Evolutionary conservation across 1,140 invertebrate species (phyloP).

Genomic region (Sinella curviseta): DNA sequence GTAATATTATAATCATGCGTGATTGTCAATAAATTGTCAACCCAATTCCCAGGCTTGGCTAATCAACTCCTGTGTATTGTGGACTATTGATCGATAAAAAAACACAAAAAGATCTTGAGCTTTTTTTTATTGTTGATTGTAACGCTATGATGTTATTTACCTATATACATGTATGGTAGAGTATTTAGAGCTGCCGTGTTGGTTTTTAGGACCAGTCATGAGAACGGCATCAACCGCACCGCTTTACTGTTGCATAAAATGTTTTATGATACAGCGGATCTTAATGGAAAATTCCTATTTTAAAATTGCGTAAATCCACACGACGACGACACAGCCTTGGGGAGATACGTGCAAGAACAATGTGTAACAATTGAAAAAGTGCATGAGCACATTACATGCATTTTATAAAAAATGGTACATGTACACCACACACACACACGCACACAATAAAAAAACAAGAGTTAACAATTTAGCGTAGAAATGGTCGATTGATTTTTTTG

Average conservation of each 20-base stretch:
- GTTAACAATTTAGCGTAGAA: too few relatives aligned
- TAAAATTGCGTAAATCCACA: not conserved
- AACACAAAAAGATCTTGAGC: not conserved
- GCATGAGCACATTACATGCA: not conserved
- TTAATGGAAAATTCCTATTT: not conserved
- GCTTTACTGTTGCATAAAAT: not conserved
- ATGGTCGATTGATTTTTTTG: conserved; percentile 27
- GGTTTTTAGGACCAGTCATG: too few relatives aligned
- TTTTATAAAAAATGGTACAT: not conserved
- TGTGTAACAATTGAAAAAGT: conserved; percentile 14
- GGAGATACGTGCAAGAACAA: not conserved
- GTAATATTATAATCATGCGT: conserved; percentile 14
- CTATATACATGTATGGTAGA: not conserved
- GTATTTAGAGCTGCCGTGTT: too few relatives aligned
- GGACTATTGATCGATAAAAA: too few relatives aligned
- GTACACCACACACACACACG: not conserved
- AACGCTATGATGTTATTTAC: not conserved
- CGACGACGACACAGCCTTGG: not conserved
- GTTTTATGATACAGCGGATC: not conserved
- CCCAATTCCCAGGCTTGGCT: not conserved
- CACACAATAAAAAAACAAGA: not conserved
- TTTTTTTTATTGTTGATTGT: not conserved
- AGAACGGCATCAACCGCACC: not conserved
- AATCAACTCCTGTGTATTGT: not conserved
- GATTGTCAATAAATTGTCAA: conserved; percentile 17